These are phyloP conservation scores for Akabosia matsudoensis DNA, from an alignment of 1,140 invertebrate species.

Conservation along the genomic window DNA sequence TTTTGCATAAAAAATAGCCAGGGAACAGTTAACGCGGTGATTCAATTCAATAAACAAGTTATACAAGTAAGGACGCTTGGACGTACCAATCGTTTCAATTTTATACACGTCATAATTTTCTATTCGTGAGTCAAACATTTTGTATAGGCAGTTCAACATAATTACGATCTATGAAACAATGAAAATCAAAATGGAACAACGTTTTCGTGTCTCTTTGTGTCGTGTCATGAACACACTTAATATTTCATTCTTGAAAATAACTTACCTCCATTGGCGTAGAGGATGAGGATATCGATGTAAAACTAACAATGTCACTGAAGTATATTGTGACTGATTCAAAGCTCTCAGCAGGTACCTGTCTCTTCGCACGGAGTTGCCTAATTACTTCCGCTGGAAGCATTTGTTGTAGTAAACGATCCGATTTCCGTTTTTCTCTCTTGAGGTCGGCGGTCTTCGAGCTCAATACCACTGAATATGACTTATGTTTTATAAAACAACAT, in stretches of 20 bases:
- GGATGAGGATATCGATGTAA: slow-evolving; percentile 51
- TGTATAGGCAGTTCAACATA: slow-evolving; percentile 54
- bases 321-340: slow-evolving; percentile 54
- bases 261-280: slow-evolving; percentile 53
- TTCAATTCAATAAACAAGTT: background rate
- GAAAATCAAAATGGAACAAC: background rate
- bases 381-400: slow-evolving; percentile 55
- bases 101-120: slow-evolving; percentile 56
- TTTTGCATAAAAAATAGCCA: background rate
- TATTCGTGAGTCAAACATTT: slow-evolving; percentile 53
- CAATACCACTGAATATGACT: slow-evolving; percentile 46
- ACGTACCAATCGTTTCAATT: slow-evolving; percentile 46
- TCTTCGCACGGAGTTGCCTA: slow-evolving; percentile 53
- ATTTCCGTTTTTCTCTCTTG: slow-evolving; percentile 54
- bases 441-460: slow-evolving; percentile 51
- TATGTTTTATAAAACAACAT: background rate
- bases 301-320: slow-evolving; percentile 54
- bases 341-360: slow-evolving; percentile 53
- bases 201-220: background rate
- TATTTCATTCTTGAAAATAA: background rate
- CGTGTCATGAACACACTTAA: background rate
- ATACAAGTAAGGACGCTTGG: no score
- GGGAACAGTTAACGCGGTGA: background rate
- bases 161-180: slow-evolving; percentile 50
- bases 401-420: slow-evolving; percentile 55